Evolutionary conservation across 1,140 invertebrate species (phyloP), one percentile per base, ranked within the genome.

Genomic region (Oscheius sp.): DNA sequence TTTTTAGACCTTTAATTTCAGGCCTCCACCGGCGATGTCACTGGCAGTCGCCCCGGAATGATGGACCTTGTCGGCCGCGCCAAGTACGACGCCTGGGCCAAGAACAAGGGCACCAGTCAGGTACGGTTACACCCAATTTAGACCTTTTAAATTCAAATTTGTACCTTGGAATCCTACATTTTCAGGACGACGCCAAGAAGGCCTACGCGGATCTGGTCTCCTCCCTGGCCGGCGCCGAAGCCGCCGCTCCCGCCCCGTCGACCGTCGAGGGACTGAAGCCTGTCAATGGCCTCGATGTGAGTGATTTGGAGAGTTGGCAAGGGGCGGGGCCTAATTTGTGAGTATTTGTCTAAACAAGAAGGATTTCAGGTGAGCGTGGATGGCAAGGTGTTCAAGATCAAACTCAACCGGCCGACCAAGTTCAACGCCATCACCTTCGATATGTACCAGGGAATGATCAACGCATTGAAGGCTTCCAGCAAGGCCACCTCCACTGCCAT

Each of bases 371-470:
- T 79, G 65, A 82, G 34, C 45, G 75, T 82, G 13, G 77, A 87
- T 61, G 86, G 88, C 79, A 87, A 87, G 74, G 85, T 91, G 3
- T 86, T 86, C 71, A 88, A 86, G 63, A 88, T 95, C n/a, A 88
- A 85, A 63, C 87, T 92, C 46, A 91, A 92, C 85, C 88, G 89
- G 61, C 91, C 91, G 7, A 78, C 84, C 38, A 91, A 89, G 78
- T 91, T 90, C 81, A 95, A 95, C 88, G 91, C 92, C 7, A 85
- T 95, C 1, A 89, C 88, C 59, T 72, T 68, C 20, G 79, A 88
- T 86, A 92, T 92, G 90, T 93, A 92, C 81, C 68, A 84, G 73
- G 85, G 88, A 79, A 82, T 92, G 10, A 87, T 85, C n/a, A 80
- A 87, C 29, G 88, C 90, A 42, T 81, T 95, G 13, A 87, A 89